Percentiles rank a stretch among this genome's conserved stretches.
Conservation (phyloP, 2,113 vertebrate genomes). For the Rhinogobius similis region DNA sequence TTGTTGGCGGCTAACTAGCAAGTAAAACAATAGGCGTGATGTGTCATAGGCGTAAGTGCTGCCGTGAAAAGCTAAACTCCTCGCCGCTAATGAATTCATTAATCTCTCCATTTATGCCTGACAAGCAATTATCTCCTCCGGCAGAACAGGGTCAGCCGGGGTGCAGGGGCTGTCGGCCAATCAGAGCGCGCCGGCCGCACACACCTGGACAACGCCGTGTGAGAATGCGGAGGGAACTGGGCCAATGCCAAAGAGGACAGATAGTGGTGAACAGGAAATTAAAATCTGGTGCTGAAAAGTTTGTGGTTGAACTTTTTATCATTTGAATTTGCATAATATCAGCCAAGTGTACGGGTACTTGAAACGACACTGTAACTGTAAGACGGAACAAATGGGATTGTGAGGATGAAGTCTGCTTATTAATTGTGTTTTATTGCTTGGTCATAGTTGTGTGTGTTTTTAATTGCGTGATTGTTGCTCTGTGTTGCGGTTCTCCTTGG, state of each 20-base stretch:
- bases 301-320: neutral
- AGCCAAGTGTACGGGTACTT: too few species aligned
- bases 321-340: too few species aligned
- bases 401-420: too few species aligned
- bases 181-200: neutral
- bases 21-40: constrained; percentile 73
- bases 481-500: too few species aligned
- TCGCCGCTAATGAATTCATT: constrained; percentile 73
- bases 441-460: too few species aligned
- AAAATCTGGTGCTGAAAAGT: neutral
- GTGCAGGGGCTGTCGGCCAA: constrained; percentile 31
- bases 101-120: constrained; percentile 76
- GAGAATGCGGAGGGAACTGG: neutral
- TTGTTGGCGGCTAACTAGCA: constrained; percentile 72
- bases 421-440: too few species aligned
- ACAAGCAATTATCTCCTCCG: constrained; percentile 72
- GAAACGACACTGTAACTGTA: too few species aligned
- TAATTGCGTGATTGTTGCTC: too few species aligned
- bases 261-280: neutral
- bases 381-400: too few species aligned
- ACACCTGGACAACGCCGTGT: neutral
- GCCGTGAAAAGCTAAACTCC: constrained; percentile 63
- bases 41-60: constrained; percentile 71
- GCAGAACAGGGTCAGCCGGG: constrained; percentile 59
- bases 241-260: neutral